A percentile compares a stretch with the other conserved stretches of the same genome.
Evolutionary conservation across 2,888 invertebrate genomes (phyloP).

Genomic region (Tetragnatha montana): DNA sequence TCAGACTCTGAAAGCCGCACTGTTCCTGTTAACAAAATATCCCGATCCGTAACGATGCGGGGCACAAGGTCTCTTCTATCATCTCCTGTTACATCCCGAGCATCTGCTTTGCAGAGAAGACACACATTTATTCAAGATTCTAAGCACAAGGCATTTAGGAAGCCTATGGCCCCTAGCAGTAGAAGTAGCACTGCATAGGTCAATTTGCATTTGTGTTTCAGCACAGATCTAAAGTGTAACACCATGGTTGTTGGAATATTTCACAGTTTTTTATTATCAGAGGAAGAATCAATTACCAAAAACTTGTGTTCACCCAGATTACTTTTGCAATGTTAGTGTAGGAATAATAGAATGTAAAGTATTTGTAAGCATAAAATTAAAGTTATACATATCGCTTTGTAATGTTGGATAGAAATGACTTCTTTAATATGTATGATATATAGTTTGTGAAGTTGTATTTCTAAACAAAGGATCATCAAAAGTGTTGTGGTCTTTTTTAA

Average conservation of each 20-base stretch:
- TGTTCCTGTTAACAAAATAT: neutral
- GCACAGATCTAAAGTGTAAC: neutral
- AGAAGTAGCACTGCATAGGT: constrained; percentile 30
- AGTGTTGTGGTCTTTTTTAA: neutral
- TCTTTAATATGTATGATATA: neutral
- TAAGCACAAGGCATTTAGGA: constrained; percentile 21
- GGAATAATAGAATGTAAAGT: neutral
- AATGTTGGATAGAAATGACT: neutral
- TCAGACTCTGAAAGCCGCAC: constrained; percentile 40
- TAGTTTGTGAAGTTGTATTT: neutral
- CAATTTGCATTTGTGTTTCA: constrained; percentile 31
- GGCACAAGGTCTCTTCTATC: constrained; percentile 55
- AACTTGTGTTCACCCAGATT: neutral
- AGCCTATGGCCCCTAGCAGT: constrained; percentile 25
- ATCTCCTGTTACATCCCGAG: constrained; percentile 43
- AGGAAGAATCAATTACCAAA: neutral
- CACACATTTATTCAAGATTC: constrained; percentile 55
- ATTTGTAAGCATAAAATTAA: neutral
- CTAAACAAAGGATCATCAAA: neutral
- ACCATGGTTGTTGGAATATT: neutral
- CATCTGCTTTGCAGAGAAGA: constrained; percentile 42
- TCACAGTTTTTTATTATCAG: neutral
- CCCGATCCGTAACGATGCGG: neutral
- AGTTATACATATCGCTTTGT: neutral
- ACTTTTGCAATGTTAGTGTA: neutral